These are phyloP conservation scores for Amphiura filiformis DNA, from an alignment of 35 echinoderm and acorn worm genomes.

Conservation along the genomic window DNA sequence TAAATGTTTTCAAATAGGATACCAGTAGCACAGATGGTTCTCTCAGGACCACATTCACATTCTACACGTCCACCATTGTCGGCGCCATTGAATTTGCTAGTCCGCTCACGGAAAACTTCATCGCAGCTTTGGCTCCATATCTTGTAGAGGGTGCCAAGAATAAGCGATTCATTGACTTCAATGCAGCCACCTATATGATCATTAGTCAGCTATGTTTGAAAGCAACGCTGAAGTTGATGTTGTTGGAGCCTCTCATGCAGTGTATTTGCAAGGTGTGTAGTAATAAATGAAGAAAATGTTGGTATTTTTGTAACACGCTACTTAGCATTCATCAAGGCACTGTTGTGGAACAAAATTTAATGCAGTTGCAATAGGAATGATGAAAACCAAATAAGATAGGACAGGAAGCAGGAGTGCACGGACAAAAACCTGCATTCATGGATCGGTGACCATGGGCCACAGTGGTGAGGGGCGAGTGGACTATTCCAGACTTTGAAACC, in stretches of 20 bases:
- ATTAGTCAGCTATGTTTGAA: constrained; percentile 71
- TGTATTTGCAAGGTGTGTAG: constrained; percentile 70
- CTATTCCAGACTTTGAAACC: too few species aligned
- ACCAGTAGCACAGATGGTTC: background rate
- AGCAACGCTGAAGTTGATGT: constrained; percentile 39
- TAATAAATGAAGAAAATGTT: background rate
- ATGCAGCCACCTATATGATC: constrained; percentile 88
- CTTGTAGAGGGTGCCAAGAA: constrained; percentile 76
- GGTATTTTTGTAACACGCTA: too few species aligned
- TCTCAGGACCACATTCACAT: constrained; percentile 54
- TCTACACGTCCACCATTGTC: constrained; percentile 84
- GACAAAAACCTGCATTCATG: too few species aligned
- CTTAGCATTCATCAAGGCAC: background rate
- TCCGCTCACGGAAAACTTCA: constrained; percentile 57
- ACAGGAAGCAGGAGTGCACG: too few species aligned
- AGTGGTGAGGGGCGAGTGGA: too few species aligned
- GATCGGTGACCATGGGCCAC: too few species aligned
- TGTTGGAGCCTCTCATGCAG: constrained; percentile 64
- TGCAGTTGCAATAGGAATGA: too few species aligned
- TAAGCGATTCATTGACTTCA: constrained; percentile 56
- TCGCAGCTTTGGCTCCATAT: constrained; percentile 69
- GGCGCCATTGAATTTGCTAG: constrained; percentile 58
- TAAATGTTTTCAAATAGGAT: too few species aligned
- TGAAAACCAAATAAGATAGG: too few species aligned
- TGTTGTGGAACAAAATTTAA: too few species aligned